Conservation (phyloP, 2,113 vertebrate species). For the Opisthocomus hoazin region DNA sequence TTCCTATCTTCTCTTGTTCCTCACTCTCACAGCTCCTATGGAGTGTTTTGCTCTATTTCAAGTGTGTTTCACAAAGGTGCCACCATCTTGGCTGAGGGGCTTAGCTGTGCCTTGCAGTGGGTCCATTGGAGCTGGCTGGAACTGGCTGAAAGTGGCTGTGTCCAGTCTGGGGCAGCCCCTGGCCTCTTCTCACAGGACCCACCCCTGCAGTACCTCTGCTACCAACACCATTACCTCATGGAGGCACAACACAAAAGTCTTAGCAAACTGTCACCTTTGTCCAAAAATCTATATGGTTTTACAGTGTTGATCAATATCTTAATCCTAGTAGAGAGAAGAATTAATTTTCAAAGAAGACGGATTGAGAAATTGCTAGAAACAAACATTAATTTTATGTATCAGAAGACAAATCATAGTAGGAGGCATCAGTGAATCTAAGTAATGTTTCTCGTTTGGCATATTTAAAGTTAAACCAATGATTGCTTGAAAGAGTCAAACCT, state of each 20-base stretch:
- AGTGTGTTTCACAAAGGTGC: background rate
- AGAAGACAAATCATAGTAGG: background rate
- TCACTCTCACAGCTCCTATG: background rate
- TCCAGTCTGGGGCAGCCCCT: background rate
- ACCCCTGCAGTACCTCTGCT: too few species aligned
- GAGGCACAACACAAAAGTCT: background rate
- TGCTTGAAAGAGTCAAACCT: background rate
- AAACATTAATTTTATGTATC: background rate
- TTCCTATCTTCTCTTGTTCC: background rate
- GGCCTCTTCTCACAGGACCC: background rate
- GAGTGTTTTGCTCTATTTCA: background rate
- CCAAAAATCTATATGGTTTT: background rate
- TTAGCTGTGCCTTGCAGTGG: fast-evolving
- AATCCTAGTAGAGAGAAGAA: background rate
- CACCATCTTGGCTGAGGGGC: background rate
- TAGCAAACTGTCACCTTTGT: background rate
- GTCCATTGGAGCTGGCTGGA: fast-evolving
- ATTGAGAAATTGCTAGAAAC: background rate
- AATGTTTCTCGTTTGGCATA: background rate
- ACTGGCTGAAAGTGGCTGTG: fast-evolving
- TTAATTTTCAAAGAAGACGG: background rate
- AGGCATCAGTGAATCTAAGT: background rate
- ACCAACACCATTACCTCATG: fast-evolving
- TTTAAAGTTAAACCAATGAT: background rate
- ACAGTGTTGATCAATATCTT: background rate